Conservation (phyloP, 2,113 vertebrate species). For the Macheiramphus alcinus region DNA sequence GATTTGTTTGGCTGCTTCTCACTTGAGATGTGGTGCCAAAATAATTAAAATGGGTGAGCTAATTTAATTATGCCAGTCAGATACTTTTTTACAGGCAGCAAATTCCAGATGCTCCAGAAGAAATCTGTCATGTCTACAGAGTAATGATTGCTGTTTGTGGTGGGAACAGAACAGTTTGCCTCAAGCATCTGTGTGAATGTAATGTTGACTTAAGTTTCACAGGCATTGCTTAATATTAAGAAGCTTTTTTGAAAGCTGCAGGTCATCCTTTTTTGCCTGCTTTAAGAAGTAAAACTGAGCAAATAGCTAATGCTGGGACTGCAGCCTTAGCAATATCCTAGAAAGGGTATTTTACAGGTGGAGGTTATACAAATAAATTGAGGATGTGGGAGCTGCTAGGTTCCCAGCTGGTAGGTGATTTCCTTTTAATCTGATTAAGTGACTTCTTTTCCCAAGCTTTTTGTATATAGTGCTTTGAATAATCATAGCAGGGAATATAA, state of each 20-base stretch:
- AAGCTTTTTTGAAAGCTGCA: conserved; percentile 14
- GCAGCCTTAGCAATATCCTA: neutral
- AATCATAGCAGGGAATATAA: conserved; percentile 4
- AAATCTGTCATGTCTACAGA: conserved; percentile 31
- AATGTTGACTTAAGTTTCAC: conserved; percentile 6
- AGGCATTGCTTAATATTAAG: neutral
- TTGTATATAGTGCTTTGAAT: neutral
- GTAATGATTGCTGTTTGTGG: conserved; percentile 3
- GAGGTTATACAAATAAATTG: neutral
- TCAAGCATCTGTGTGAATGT: neutral
- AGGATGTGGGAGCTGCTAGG: neutral
- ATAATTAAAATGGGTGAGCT: conserved; percentile 30
- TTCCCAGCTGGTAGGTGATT: neutral
- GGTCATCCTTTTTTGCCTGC: neutral
- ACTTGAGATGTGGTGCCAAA: conserved; percentile 17
- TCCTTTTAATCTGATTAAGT: conserved; percentile 24
- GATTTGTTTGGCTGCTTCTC: conserved; percentile 10
- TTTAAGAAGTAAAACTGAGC: neutral
- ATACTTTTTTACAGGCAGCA: conserved; percentile 28
- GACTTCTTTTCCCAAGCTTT: neutral
- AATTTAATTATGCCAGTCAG: conserved; percentile 44
- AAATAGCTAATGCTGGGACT: neutral
- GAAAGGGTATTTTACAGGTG: neutral
- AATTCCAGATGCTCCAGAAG: conserved; percentile 15
- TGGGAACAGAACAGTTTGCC: conserved; percentile 19